These are phyloP conservation scores for Motacilla alba DNA, from an alignment of 2,113 vertebrate species.

Conservation along the genomic window DNA sequence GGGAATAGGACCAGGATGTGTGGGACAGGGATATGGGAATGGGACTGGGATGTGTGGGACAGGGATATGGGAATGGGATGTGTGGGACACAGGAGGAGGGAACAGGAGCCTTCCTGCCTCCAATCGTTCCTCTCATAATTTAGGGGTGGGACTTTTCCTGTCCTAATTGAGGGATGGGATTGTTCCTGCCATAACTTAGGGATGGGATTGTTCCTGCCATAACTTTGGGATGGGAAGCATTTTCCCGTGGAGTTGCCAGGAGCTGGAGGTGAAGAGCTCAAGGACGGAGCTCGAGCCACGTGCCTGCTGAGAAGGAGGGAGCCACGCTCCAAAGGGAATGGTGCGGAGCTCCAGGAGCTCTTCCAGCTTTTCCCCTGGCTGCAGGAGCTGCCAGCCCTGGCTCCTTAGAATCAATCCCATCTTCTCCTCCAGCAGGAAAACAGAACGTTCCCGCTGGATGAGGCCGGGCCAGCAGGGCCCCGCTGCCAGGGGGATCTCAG, in stretches of 20 bases:
- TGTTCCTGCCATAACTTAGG: too few species aligned
- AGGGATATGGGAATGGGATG: background rate
- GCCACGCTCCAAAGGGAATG: fast-evolving
- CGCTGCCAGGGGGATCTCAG: background rate
- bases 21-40: too few species aligned
- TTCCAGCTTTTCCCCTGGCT: background rate
- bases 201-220: background rate
- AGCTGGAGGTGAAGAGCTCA: background rate
- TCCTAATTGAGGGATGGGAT: fast-evolving
- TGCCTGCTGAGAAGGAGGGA: background rate
- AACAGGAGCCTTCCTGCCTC: background rate
- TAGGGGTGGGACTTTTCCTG: background rate
- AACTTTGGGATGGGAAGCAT: background rate
- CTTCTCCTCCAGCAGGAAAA: background rate
- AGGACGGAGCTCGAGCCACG: background rate
- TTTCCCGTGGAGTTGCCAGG: background rate
- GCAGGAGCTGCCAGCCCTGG: background rate
- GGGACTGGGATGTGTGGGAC: background rate
- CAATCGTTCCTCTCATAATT: background rate
- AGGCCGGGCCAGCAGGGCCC: background rate
- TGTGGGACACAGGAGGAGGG: background rate
- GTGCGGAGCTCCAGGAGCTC: fast-evolving
- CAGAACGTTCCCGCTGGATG: background rate
- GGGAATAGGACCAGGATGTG: too few species aligned
- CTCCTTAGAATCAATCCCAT: background rate